Evolutionary conservation across 2,888 invertebrate species (phyloP).

Genomic region (Eudasyphora cyanicolor): DNA sequence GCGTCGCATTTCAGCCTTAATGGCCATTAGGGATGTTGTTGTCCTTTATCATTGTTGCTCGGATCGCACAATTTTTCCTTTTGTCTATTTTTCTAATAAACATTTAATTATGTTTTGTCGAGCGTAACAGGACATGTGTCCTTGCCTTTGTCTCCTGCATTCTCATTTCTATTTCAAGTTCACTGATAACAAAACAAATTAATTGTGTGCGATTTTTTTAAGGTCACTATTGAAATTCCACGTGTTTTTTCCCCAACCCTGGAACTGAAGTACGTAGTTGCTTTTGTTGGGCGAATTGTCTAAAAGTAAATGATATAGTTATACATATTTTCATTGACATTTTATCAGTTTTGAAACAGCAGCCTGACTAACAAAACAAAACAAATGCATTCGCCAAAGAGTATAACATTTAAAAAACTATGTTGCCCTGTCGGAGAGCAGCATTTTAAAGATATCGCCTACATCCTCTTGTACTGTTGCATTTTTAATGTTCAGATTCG

Average conservation of each 20-base stretch:
- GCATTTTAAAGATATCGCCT: no score
- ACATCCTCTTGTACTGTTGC: no score
- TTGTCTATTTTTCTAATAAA: slow-evolving; percentile 58
- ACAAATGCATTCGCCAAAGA: no score
- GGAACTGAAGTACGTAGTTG: neutral
- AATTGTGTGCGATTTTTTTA: neutral
- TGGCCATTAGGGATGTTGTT: slow-evolving; percentile 49
- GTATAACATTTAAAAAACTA: no score
- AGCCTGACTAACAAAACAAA: neutral
- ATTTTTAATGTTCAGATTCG: no score
- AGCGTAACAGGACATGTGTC: slow-evolving; percentile 59
- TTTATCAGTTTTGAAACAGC: neutral
- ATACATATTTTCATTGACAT: neutral
- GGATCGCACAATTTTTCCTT: slow-evolving; percentile 18
- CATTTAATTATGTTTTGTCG: slow-evolving; percentile 60
- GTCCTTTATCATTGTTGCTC: slow-evolving; percentile 47
- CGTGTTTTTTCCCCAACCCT: neutral
- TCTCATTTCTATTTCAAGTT: neutral
- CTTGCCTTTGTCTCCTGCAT: neutral
- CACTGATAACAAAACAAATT: slow-evolving; percentile 7
- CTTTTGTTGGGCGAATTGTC: neutral
- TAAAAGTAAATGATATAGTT: neutral
- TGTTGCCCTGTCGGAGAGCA: no score
- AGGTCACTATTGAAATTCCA: neutral
- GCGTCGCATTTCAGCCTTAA: neutral